These are phyloP conservation scores for Heliconius ethilla DNA, from an alignment of 2,888 invertebrate species.

Conservation along the genomic window DNA sequence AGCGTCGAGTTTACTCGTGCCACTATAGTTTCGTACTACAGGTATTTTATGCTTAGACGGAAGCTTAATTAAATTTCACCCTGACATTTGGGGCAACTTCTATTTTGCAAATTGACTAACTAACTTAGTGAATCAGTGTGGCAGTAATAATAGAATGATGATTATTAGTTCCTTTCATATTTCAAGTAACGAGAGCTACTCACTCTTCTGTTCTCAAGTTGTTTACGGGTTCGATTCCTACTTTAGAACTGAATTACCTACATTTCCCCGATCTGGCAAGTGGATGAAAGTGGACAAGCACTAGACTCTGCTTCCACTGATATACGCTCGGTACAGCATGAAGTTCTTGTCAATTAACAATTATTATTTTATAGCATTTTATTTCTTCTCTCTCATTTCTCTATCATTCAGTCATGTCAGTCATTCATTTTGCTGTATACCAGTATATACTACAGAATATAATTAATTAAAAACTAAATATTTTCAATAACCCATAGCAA, in stretches of 20 bases:
- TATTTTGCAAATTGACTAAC: conserved; percentile 28
- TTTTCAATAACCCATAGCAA: background rate
- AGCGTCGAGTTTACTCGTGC: conserved; percentile 18
- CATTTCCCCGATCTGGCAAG: background rate
- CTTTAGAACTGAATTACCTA: no score
- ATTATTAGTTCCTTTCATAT: background rate
- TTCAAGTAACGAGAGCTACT: background rate
- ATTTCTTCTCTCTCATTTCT: no score
- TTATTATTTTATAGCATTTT: no score
- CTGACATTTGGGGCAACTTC: conserved; percentile 35
- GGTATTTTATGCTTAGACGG: conserved; percentile 13
- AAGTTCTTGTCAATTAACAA: background rate
- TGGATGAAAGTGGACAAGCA: background rate
- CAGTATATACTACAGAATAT: no score
- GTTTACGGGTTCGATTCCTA: no score
- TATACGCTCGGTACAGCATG: background rate
- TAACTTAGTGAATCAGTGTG: background rate
- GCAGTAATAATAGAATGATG: background rate
- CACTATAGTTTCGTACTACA: conserved; percentile 12
- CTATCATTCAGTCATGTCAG: no score
- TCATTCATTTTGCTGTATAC: no score
- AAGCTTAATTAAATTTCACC: conserved; percentile 35
- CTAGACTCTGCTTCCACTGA: background rate
- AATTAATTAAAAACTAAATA: background rate
- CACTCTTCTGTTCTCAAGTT: no score